phyloP scores from a whole-genome alignment of 2,113 vertebrate genomes.

The Corythornis madagascariensis region DNA sequence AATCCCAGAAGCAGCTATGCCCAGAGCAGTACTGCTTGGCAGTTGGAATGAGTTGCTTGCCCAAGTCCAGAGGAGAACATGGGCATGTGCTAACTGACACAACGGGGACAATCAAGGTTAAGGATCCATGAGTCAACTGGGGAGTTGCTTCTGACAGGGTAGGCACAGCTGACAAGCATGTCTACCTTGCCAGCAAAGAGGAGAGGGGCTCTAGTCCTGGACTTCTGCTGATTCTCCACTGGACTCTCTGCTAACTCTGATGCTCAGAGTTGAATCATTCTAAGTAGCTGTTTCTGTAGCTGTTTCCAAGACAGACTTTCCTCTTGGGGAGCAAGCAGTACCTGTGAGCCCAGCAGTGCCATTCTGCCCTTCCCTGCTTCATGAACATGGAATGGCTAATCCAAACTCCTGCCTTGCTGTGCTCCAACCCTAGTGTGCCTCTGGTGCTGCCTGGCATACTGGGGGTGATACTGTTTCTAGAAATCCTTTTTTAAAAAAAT shows the following conservation, averaged over 20 bases:
- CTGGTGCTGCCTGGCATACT: neutral
- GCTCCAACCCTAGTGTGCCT: neutral
- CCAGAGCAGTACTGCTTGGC: neutral
- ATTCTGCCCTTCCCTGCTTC: neutral
- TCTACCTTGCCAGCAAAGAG: neutral
- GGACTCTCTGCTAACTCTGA: neutral
- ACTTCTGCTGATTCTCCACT: neutral
- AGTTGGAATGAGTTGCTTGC: neutral
- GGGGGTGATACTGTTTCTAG: neutral
- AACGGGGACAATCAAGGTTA: rapidly evolving
- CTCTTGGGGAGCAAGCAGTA: neutral
- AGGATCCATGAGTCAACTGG: neutral
- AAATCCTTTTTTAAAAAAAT: neutral
- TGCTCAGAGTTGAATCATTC: neutral
- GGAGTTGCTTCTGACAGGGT: neutral
- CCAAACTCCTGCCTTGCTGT: neutral
- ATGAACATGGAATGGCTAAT: neutral
- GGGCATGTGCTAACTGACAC: rapidly evolving
- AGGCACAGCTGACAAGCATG: neutral
- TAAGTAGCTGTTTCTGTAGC: neutral
- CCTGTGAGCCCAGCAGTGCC: neutral
- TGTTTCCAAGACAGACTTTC: neutral
- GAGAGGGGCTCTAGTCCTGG: neutral
- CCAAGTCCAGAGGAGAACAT: neutral
- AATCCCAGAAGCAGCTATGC: neutral